Evolutionary conservation across 1,140 invertebrate genomes (phyloP).

Genomic region (Archivesica marissinica): DNA sequence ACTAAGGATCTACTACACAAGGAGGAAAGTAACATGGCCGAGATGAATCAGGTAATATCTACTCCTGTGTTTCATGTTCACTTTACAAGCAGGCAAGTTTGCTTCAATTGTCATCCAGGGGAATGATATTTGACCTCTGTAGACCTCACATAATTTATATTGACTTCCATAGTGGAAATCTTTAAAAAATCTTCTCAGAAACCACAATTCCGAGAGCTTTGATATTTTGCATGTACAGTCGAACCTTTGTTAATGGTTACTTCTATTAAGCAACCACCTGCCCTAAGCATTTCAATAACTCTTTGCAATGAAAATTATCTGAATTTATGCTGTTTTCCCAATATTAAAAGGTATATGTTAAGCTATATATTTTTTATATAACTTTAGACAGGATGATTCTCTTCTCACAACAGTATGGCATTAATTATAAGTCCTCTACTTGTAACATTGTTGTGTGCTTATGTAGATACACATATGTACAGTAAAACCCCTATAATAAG

Average conservation of each 20-base stretch:
- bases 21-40: not conserved
- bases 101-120: too few relatives aligned
- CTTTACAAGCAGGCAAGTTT: too few relatives aligned
- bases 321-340: not conserved
- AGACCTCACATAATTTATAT: not conserved
- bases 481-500: too few relatives aligned
- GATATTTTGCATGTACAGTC: not conserved
- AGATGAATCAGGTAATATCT: not conserved
- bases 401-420: too few relatives aligned
- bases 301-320: not conserved
- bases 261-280: not conserved
- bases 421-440: too few relatives aligned
- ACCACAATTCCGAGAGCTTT: not conserved
- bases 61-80: too few relatives aligned
- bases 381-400: too few relatives aligned
- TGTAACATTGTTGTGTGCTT: too few relatives aligned
- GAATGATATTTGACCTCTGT: too few relatives aligned
- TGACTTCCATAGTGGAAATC: not conserved
- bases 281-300: not conserved
- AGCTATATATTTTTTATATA: too few relatives aligned
- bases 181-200: not conserved
- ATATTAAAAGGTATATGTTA: too few relatives aligned
- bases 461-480: too few relatives aligned
- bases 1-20: not conserved
- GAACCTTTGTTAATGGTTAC: not conserved